A percentile compares a stretch with the other conserved stretches of the same genome.
Evolutionary conservation across 2,113 vertebrate species (phyloP).

Genomic region (Pelecanus crispus): DNA sequence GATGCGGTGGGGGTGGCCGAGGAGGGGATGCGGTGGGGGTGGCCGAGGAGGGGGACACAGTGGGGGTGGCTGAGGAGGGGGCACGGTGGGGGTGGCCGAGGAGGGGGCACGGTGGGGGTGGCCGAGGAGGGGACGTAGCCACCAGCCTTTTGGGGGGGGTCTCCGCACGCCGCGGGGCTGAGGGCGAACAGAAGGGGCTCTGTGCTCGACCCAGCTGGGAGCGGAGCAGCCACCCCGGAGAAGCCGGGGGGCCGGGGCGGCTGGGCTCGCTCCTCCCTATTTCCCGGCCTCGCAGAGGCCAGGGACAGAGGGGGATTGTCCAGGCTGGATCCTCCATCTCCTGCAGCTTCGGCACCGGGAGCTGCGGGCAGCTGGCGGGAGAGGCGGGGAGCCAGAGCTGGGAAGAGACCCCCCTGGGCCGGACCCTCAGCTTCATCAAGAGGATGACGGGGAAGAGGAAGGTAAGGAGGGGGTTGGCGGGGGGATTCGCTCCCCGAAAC

Average conservation of each 20-base stretch:
- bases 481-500: fast-evolving
- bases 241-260: background rate
- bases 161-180: background rate
- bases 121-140: background rate
- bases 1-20: no score
- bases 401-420: slow-evolving; percentile 55
- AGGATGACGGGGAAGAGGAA: slow-evolving; percentile 78
- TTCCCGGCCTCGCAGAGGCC: background rate
- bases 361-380: slow-evolving; percentile 63
- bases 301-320: slow-evolving; percentile 11
- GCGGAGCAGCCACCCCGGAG: background rate
- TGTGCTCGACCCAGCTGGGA: background rate
- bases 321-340: background rate
- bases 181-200: background rate
- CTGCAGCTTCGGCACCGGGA: slow-evolving; percentile 34
- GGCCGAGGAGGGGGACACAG: no score
- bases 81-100: no score
- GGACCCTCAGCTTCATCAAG: slow-evolving; percentile 78
- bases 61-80: no score
- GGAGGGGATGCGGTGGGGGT: no score
- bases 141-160: background rate
- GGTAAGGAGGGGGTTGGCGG: slow-evolving; percentile 39
- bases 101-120: background rate
- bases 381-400: slow-evolving; percentile 2
- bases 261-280: slow-evolving; percentile 9